Base-by-base conservation (phyloP, 2,888 invertebrate species). In the Mellilla xanthometata region DNA sequence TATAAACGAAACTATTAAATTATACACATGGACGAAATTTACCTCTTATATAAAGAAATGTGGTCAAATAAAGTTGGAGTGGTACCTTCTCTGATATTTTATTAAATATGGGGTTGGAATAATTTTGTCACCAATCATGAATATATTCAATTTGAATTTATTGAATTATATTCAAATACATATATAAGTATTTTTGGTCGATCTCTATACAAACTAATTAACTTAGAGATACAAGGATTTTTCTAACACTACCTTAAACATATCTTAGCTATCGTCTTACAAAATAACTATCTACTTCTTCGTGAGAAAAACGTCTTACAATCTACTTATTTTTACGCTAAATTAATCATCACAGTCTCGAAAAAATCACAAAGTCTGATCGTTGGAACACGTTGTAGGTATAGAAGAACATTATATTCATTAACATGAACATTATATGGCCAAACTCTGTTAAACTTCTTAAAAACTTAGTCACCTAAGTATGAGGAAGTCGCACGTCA, bases 311-410 rank as follows among this genome's bases (percentile, higher is more conserved):
- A 26, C 35, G 29, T 38, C 36, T 34, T 38, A 48, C 28, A 30
- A 12, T 22, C 31, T 10, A 43, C 32, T 41, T 36, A 36, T 13
- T 65, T 58, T 48, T 56, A 64, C 56, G 54, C 51, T 56, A 55
- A 41, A 57, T 58, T 81, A 82, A 62, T 76, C 76, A 76, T 85
- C 85, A 87, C 86, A 87, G 86, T 87, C 82, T 86, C 78, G 65
- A 77, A 73, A 65, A 77, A 77, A 80, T 81, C 78, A 81, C 82
- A 77, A 67, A 67, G 72, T 74, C 72, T 65, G 60, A 68, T 62
- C 49, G 58, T 52, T 57, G 60, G 63, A 71, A 70, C 76, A 74
- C 71, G 70, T 64, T 68, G 69, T 65, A 60, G 48, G 45, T 46
- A 19, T n/a, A 55, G 45, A 55, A 19, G 23, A 39, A 40, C 22